phyloP scores from a whole-genome alignment of 1,140 invertebrate genomes.

The Nilaparvata lugens region DNA sequence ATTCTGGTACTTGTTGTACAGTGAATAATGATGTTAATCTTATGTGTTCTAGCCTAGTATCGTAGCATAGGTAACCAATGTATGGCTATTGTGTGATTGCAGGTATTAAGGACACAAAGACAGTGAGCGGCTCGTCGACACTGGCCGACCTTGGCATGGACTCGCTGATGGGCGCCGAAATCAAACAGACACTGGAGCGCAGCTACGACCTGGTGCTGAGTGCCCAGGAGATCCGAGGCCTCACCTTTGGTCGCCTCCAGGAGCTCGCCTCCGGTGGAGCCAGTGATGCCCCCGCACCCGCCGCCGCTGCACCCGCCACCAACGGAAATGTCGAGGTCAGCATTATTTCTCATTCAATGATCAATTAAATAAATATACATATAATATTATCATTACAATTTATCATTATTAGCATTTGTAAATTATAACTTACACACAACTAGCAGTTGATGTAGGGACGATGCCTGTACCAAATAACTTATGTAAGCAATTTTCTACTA shows the following conservation, averaged over 20 bases:
- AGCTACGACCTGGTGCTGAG: conserved; percentile 84
- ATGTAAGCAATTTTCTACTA: too few species aligned
- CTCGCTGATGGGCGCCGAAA: conserved; percentile 95
- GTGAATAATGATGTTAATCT: too few species aligned
- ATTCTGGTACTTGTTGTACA: too few species aligned
- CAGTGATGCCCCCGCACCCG: conserved; percentile 27
- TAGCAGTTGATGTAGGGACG: too few species aligned
- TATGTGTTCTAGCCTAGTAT: too few species aligned
- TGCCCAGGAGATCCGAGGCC: conserved; percentile 74
- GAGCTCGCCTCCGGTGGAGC: conserved; percentile 46
- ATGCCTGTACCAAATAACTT: too few species aligned
- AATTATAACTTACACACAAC: too few species aligned
- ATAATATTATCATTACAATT: too few species aligned
- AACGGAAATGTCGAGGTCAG: conserved; percentile 4
- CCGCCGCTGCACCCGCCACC: neutral
- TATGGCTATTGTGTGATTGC: neutral
- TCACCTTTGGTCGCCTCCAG: conserved; percentile 65
- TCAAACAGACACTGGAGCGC: conserved; percentile 90
- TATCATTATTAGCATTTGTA: too few species aligned
- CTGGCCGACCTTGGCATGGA: conserved; percentile 94
- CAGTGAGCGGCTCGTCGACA: conserved; percentile 59
- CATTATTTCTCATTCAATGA: too few species aligned
- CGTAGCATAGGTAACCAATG: too few species aligned
- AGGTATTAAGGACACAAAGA: conserved; percentile 67
- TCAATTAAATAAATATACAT: too few species aligned